These are phyloP conservation scores for Stomorhina lunata DNA, from an alignment of 2,888 invertebrate genomes.

Conservation along the genomic window DNA sequence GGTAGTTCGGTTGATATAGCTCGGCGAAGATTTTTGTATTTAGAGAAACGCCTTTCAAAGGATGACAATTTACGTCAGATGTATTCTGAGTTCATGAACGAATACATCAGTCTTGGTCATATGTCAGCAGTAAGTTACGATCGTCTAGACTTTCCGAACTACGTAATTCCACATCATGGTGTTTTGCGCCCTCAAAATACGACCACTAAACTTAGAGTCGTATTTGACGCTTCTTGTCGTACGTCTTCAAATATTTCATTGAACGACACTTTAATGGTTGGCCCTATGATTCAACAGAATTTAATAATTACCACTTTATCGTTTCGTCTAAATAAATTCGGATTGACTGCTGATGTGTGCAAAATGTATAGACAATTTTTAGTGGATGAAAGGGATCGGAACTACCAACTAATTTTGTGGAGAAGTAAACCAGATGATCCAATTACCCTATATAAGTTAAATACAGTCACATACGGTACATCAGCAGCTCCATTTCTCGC, in stretches of 20 bases:
- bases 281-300: constrained; percentile 48
- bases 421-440: background rate
- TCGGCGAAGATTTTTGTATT: constrained; percentile 13
- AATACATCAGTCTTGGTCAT: constrained; percentile 17
- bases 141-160: background rate
- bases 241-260: constrained; percentile 17
- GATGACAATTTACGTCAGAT: constrained; percentile 16
- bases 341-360: constrained; percentile 31
- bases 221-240: background rate
- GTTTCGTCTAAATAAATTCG: constrained; percentile 2
- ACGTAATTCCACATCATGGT: background rate
- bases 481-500: constrained; percentile 57
- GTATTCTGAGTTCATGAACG: constrained; percentile 42
- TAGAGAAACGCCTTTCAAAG: constrained; percentile 32
- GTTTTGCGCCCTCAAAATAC: background rate
- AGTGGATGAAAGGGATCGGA: constrained; percentile 31
- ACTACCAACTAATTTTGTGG: constrained; percentile 36
- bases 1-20: constrained; percentile 36
- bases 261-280: constrained; percentile 50
- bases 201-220: background rate
- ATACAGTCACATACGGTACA: constrained; percentile 56
- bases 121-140: background rate
- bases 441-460: constrained; percentile 15
- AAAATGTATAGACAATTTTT: constrained; percentile 55
- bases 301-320: constrained; percentile 11